Percentiles rank a stretch among this genome's conserved stretches.
These are phyloP conservation scores for Dicaeum eximium DNA, from an alignment of 2,113 vertebrate species.

Conservation along the genomic window DNA sequence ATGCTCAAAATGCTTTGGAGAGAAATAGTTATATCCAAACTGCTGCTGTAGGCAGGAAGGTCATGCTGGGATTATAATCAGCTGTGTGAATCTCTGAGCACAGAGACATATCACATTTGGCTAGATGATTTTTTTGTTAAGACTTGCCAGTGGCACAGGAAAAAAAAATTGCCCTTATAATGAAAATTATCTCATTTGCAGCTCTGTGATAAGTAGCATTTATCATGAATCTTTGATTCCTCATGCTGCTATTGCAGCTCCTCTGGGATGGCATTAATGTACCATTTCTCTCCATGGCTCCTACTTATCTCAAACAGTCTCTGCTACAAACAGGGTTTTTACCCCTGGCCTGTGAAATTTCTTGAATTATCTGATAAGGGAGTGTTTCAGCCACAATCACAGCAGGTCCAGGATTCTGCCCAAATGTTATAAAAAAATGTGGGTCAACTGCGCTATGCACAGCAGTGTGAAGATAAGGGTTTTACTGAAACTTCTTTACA, in stretches of 20 bases:
- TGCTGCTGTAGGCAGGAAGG: neutral
- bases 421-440: neutral
- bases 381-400: neutral
- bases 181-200: slow-evolving; percentile 3
- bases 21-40: neutral
- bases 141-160: neutral
- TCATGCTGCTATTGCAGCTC: neutral
- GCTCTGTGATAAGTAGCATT: neutral
- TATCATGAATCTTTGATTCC: neutral
- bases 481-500: neutral
- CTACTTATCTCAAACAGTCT: neutral
- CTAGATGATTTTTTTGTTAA: neutral
- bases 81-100: neutral
- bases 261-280: neutral
- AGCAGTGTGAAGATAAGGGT: neutral
- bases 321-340: neutral
- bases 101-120: neutral
- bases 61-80: slow-evolving; percentile 28
- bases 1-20: neutral
- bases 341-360: neutral
- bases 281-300: neutral
- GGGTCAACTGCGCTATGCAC: neutral
- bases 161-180: neutral
- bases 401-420: neutral
- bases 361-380: neutral